These are phyloP conservation scores for Podarcis cretensis DNA, from an alignment of 2,113 vertebrate genomes.

Conservation along the genomic window DNA sequence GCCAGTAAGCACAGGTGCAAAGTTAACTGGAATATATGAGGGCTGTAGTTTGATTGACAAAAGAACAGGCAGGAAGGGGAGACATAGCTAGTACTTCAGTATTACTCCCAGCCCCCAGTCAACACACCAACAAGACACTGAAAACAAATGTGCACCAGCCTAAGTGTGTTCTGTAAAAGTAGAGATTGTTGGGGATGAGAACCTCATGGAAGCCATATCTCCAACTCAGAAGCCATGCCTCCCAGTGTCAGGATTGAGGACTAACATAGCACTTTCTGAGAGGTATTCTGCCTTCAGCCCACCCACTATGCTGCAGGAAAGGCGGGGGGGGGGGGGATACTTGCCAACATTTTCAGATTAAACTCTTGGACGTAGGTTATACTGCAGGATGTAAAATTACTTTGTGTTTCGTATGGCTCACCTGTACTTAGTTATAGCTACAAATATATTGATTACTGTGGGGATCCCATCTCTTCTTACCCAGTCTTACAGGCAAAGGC, in stretches of 20 bases:
- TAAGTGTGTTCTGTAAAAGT: not conserved
- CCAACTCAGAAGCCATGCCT: not conserved
- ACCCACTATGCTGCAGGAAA: not conserved
- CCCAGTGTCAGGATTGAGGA: not conserved
- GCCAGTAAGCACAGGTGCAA: not conserved
- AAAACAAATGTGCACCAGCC: not conserved
- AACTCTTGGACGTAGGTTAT: not conserved
- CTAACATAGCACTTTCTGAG: not conserved
- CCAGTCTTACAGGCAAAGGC: not conserved
- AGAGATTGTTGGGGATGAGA: not conserved
- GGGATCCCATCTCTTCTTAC: not conserved
- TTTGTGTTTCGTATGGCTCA: not conserved
- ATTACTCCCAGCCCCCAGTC: not conserved
- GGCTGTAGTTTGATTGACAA: not conserved
- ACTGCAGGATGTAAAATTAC: not conserved
- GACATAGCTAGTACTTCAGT: not conserved
- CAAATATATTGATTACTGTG: not conserved
- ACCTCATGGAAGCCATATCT: not conserved
- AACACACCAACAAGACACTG: not conserved
- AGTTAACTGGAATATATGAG: not conserved
- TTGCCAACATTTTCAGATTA: not conserved
- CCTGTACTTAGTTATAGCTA: not conserved
- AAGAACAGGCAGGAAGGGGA: not conserved
- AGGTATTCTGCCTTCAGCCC: not conserved
- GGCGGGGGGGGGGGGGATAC: not conserved